Evolutionary conservation across 2,797 vertebrate genomes (phyloP).

Genomic region (Setipinna tenuifilis): DNA sequence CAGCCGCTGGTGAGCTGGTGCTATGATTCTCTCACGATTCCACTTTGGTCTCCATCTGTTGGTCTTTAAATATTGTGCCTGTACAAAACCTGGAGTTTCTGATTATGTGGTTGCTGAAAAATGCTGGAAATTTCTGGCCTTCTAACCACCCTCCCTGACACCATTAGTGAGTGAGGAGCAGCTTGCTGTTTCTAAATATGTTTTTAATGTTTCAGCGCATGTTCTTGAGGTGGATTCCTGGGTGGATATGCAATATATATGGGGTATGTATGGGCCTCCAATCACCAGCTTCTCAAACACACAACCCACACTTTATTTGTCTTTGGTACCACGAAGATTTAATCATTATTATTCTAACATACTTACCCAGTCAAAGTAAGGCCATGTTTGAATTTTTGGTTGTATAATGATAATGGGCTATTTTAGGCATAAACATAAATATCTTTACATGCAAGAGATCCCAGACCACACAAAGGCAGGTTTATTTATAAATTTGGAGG

Average conservation of each 20-base stretch:
- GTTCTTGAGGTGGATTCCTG: conserved; percentile 60
- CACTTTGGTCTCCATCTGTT: conserved; percentile 37
- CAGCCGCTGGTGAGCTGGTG: not conserved
- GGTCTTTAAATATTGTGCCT: conserved; percentile 43
- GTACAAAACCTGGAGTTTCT: conserved; percentile 52
- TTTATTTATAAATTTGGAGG: conserved; percentile 39
- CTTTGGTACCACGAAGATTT: conserved; percentile 70
- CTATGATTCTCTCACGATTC: not conserved
- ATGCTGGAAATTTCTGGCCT: conserved; percentile 69
- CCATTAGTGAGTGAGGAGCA: conserved; percentile 50
- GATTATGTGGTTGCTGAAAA: conserved; percentile 71
- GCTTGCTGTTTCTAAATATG: conserved; percentile 71
- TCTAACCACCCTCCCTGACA: conserved; percentile 55
- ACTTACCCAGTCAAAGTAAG: conserved; percentile 72
- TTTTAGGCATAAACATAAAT: conserved; percentile 64
- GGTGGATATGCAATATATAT: conserved; percentile 67
- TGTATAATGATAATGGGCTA: conserved; percentile 66
- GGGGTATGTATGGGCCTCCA: conserved; percentile 68
- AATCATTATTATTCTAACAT: conserved; percentile 73
- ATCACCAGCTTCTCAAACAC: conserved; percentile 64
- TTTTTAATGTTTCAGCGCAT: conserved; percentile 58
- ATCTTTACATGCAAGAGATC: conserved; percentile 40
- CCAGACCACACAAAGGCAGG: conserved; percentile 46
- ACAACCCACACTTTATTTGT: conserved; percentile 58
- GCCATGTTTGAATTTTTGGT: conserved; percentile 60